Base-by-base conservation (phyloP, 2,888 invertebrate species). In the Barypeithes pellucidus region DNA sequence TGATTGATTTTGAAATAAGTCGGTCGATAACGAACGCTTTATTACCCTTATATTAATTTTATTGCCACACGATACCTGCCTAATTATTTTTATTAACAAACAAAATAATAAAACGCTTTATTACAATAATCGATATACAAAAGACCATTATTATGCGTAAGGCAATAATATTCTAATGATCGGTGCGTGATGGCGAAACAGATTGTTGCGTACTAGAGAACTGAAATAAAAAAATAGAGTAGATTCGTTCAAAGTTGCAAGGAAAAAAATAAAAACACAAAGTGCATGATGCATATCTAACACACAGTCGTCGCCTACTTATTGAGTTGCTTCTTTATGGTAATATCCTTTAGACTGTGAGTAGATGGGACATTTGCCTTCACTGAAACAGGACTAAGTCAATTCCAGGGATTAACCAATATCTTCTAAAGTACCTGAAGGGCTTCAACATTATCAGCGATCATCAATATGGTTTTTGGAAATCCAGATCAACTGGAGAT, bases 61-160 rank as follows among this genome's bases (percentile, higher is more conserved):
- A 52, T 52, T 52, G 14, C 52, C 29, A 8, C 52, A 52, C 52
- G 29, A 52, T 52, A 50, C 52, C 24, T 52, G 14, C 52, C 14
- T 29, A 52, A 52, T 52, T 52, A 52, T 52, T 52, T 52, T 52
- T 52, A 52, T 52, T 52, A 52, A 52, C 52, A 52, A 52, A 52
- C 52, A 52, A 52, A 52, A 29, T 52, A 52, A 52, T 52, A 52
- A 7, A 52, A 29, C 24, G 12, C 7, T 29, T 52, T 52, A 52
- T 52, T 29, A 52, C 52, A 52, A 52, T 52, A 52, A 52, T 57
- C 14, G 36, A 61, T 43, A 61, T 43, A 45, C 61, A 61, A 61
- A 60, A 60, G 24, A 11, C 29, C 39, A 61, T 61, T 61, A 61
- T 61, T 61, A 61, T 61, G 61, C 61, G 61, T 61, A 43, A 43